Conservation (phyloP, 2,888 invertebrate species). For the Malacosoma neustria region DNA sequence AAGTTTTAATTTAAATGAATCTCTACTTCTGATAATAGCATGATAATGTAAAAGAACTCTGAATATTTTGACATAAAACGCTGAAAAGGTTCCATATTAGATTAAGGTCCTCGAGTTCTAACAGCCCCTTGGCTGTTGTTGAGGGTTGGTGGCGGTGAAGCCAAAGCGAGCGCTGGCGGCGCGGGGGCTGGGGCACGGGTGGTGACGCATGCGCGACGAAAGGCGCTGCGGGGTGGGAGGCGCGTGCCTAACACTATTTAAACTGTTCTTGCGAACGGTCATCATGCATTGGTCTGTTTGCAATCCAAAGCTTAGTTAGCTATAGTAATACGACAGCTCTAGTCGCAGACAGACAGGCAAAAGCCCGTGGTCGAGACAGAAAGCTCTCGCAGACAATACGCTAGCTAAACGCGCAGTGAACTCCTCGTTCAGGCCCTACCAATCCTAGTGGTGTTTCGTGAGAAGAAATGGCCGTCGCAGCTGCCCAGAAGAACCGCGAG, state of each 20-base stretch:
- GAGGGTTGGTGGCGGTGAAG: conserved; percentile 16
- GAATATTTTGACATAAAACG: no score
- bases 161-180: conserved; percentile 22
- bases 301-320: conserved; percentile 78
- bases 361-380: conserved; percentile 77
- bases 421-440: conserved; percentile 61
- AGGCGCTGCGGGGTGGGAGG: conserved; percentile 72
- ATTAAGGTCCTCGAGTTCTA: no score
- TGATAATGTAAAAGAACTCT: no score
- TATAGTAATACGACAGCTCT: conserved; percentile 71
- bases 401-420: conserved; percentile 73
- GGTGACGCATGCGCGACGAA: conserved; percentile 78
- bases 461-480: conserved; percentile 88
- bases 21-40: no score
- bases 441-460: conserved; percentile 65
- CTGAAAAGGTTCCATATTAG: no score
- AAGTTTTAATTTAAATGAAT: no score
- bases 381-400: conserved; percentile 70
- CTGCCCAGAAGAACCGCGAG: conserved; percentile 95
- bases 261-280: conserved; percentile 77
- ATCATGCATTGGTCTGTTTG: conserved; percentile 82
- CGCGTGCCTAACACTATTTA: conserved; percentile 76
- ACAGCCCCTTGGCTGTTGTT: no score
- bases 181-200: conserved; percentile 39
- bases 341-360: conserved; percentile 74